A percentile compares a stretch with the other conserved stretches of the same genome.
Evolutionary conservation across 2,797 vertebrate genomes (phyloP).

Genomic region (Geotria australis): DNA sequence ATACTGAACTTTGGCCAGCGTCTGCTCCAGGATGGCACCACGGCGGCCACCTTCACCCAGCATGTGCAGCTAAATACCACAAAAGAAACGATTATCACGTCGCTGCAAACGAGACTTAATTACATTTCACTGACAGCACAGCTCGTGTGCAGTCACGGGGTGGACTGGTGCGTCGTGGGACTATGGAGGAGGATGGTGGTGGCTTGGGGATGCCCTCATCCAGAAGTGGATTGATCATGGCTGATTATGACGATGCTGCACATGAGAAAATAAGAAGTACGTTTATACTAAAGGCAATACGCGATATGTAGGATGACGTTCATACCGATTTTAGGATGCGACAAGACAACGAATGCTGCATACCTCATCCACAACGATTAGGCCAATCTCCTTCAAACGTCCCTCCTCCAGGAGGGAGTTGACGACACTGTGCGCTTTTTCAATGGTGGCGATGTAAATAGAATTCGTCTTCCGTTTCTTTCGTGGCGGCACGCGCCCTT

Average conservation of each 20-base stretch:
- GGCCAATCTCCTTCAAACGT: constrained; percentile 27
- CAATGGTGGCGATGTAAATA: constrained; percentile 62
- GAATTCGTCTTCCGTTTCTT: constrained; percentile 34
- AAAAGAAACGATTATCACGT: no score
- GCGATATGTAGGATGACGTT: neutral
- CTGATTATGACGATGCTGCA: no score
- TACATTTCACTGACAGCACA: no score
- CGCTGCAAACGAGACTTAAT: no score
- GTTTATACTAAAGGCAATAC: neutral
- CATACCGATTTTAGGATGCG: neutral
- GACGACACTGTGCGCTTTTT: constrained; percentile 61
- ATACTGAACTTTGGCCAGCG: constrained; percentile 51
- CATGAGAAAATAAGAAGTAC: neutral
- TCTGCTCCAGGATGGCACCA: constrained; percentile 55
- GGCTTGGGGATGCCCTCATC: no score
- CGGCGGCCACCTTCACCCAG: constrained; percentile 49
- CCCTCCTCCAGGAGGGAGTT: constrained; percentile 54
- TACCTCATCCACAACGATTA: constrained; percentile 86
- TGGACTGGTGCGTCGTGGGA: no score
- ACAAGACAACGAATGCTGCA: constrained; percentile 1
- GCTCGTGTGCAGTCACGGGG: no score
- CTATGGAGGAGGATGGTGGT: no score
- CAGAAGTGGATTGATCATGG: no score
- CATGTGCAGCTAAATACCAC: constrained; percentile 49
- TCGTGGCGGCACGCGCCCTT: constrained; percentile 58